phyloP scores from a whole-genome alignment of 2,797 vertebrate genomes.

The Phyllotis vaccarum region DNA sequence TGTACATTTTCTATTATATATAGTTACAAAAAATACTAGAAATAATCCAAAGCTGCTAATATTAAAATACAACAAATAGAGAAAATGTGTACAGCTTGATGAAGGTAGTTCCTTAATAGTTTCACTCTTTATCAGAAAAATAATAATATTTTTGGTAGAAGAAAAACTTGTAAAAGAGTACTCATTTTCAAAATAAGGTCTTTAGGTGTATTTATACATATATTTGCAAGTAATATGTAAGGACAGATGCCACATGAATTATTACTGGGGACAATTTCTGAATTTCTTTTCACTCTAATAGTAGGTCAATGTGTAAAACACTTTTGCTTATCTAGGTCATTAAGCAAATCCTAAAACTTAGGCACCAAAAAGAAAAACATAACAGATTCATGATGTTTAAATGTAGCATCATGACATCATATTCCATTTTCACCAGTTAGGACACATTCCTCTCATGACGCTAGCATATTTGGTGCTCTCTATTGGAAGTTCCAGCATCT shows the following conservation, averaged over 20 bases:
- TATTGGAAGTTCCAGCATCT: neutral
- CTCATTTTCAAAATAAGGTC: neutral
- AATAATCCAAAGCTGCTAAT: neutral
- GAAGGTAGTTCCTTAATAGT: neutral
- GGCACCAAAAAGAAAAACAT: neutral
- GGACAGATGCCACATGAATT: neutral
- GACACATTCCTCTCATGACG: neutral
- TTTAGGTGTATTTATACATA: neutral
- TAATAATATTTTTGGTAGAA: neutral
- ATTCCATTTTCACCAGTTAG: neutral
- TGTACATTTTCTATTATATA: slow-evolving; percentile 16
- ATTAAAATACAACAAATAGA: neutral
- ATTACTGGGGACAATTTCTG: neutral
- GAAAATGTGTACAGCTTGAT: neutral
- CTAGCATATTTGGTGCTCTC: neutral
- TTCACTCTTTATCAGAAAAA: neutral
- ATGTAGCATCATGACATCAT: neutral
- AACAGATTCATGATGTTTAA: neutral
- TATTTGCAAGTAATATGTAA: neutral
- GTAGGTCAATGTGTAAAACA: neutral
- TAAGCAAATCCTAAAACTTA: neutral
- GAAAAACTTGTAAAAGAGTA: neutral
- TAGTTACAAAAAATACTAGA: slow-evolving; percentile 40
- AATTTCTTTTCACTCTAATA: neutral
- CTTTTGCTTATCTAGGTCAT: neutral